Conservation (phyloP, 2,113 vertebrate species). For the Sprattus sprattus region DNA sequence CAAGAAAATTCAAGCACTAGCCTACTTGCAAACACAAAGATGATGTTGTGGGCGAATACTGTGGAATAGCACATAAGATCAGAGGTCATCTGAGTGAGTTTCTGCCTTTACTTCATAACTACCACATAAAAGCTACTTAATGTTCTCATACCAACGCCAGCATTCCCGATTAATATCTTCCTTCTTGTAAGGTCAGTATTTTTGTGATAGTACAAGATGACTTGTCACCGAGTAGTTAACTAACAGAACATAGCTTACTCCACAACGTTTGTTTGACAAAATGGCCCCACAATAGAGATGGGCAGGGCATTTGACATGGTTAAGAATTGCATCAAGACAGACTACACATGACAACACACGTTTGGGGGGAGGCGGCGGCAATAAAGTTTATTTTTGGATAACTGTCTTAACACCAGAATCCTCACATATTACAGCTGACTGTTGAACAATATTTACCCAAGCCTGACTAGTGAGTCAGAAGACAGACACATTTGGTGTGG, state of each 20-base stretch:
- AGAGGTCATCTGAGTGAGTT: background rate
- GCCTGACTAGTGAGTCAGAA: background rate
- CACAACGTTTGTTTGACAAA: background rate
- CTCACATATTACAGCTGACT: too few relatives aligned
- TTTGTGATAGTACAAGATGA: background rate
- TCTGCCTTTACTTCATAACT: constrained; percentile 18
- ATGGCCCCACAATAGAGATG: background rate
- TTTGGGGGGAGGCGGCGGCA: background rate
- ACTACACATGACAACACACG: background rate
- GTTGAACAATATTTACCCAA: background rate
- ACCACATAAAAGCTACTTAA: background rate
- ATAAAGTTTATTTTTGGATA: background rate
- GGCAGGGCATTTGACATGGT: background rate
- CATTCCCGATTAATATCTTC: background rate
- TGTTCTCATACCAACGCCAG: background rate
- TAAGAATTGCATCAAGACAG: background rate
- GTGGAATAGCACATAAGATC: constrained; percentile 21
- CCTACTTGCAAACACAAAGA: background rate
- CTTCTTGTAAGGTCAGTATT: background rate
- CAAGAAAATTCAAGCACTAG: background rate
- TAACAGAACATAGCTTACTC: background rate
- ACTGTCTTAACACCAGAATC: too few relatives aligned
- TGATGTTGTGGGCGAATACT: background rate
- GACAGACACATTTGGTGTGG: background rate
- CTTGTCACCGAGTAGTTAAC: background rate